Conservation (phyloP, 2,888 invertebrate species). For the Chaetoderma sp. region DNA sequence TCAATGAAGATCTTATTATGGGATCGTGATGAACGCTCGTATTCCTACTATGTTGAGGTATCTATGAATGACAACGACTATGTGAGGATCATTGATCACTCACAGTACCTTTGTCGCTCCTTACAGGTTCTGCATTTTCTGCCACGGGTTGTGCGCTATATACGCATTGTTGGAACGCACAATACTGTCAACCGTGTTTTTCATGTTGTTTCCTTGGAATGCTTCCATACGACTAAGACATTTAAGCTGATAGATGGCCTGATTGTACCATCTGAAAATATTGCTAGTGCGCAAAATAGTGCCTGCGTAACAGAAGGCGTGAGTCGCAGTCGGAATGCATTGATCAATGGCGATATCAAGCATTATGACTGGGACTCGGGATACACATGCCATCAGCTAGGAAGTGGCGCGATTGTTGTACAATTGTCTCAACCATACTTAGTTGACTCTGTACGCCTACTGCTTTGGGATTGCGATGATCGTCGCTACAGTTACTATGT, state of each 20-base stretch:
- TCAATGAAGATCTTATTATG: slow-evolving; percentile 91
- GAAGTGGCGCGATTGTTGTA: slow-evolving; percentile 89
- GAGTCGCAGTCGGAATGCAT: slow-evolving; percentile 89
- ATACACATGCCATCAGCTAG: slow-evolving; percentile 92
- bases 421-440: slow-evolving; percentile 97
- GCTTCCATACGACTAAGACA: slow-evolving; percentile 82
- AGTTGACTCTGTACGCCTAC: slow-evolving; percentile 86
- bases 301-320: slow-evolving; percentile 98
- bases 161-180: slow-evolving; percentile 82
- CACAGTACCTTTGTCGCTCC: slow-evolving; percentile 91
- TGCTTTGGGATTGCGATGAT: slow-evolving; percentile 92
- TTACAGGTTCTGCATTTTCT: slow-evolving; percentile 97
- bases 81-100: slow-evolving; percentile 93
- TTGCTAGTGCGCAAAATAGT: slow-evolving; percentile 89
- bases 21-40: slow-evolving; percentile 95
- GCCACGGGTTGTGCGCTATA: slow-evolving; percentile 82
- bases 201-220: slow-evolving; percentile 93
- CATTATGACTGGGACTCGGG: slow-evolving; percentile 99
- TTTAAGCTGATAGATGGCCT: slow-evolving; percentile 81
- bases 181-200: slow-evolving; percentile 96
- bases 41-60: slow-evolving; percentile 93
- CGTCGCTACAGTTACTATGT: slow-evolving; percentile 71
- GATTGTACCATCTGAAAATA: slow-evolving; percentile 85
- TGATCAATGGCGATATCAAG: slow-evolving; percentile 93
- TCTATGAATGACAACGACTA: slow-evolving; percentile 96